These are phyloP conservation scores for Microcebus tavaratra DNA, from an alignment of 2,113 vertebrate genomes.

Conservation along the genomic window DNA sequence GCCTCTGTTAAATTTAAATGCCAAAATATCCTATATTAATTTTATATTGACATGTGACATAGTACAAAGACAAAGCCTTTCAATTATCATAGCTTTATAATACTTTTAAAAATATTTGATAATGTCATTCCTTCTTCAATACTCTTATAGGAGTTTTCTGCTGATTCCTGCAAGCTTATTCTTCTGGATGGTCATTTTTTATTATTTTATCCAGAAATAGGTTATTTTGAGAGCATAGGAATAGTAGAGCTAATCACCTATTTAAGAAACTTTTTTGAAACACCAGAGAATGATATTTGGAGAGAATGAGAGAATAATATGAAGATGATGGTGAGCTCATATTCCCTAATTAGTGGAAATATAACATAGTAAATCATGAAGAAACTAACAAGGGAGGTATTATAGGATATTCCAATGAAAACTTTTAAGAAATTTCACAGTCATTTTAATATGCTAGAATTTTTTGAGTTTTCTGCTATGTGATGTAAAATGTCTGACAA, in stretches of 20 bases:
- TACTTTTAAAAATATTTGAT: background rate
- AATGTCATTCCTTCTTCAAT: background rate
- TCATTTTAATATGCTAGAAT: background rate
- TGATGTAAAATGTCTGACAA: slow-evolving; percentile 9
- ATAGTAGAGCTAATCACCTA: background rate
- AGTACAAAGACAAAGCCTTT: background rate
- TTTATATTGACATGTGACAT: background rate
- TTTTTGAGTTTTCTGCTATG: background rate
- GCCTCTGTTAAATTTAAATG: background rate
- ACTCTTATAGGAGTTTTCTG: background rate
- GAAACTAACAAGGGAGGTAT: background rate
- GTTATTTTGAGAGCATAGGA: background rate
- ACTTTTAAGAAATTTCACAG: background rate
- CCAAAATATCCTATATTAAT: background rate
- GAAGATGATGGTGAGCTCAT: background rate
- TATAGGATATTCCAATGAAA: background rate
- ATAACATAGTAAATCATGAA: background rate
- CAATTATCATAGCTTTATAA: background rate
- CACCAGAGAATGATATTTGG: background rate
- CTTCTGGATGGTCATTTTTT: background rate
- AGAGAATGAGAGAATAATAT: background rate
- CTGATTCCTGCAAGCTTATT: background rate
- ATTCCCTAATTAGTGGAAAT: background rate
- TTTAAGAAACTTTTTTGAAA: background rate
- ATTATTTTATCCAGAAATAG: background rate